These are phyloP conservation scores for Tolmerus cingulatus DNA, from an alignment of 2,888 invertebrate species.

Conservation along the genomic window DNA sequence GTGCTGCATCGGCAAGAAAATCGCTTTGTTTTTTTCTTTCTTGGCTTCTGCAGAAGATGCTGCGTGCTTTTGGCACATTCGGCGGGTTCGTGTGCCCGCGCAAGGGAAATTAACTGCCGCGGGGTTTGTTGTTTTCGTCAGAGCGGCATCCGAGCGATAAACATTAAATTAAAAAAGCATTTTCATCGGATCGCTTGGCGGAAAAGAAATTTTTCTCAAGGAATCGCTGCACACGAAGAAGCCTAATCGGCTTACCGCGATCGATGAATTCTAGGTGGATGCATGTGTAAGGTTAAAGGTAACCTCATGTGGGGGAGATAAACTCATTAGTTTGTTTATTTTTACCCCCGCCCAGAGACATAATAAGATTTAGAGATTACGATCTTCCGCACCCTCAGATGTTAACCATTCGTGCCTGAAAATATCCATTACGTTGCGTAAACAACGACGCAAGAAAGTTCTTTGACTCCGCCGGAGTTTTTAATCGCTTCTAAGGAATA, in stretches of 20 bases:
- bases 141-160: background rate
- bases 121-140: background rate
- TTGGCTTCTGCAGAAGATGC: background rate
- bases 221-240: background rate
- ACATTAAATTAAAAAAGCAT: background rate
- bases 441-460: background rate
- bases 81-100: background rate
- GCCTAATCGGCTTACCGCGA: background rate
- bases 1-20: background rate
- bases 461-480: background rate
- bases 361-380: background rate
- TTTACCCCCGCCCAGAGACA: background rate
- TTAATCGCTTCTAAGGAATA: background rate
- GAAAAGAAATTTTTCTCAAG: background rate
- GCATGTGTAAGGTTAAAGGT: background rate
- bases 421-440: background rate
- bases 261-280: background rate
- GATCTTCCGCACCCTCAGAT: background rate
- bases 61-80: background rate
- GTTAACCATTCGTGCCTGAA: background rate
- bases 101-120: background rate
- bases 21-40: background rate
- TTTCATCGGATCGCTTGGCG: background rate
- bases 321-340: background rate
- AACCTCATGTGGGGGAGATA: background rate